Conservation (phyloP, 2,888 invertebrate genomes). For the Malthinus flaveolus region DNA sequence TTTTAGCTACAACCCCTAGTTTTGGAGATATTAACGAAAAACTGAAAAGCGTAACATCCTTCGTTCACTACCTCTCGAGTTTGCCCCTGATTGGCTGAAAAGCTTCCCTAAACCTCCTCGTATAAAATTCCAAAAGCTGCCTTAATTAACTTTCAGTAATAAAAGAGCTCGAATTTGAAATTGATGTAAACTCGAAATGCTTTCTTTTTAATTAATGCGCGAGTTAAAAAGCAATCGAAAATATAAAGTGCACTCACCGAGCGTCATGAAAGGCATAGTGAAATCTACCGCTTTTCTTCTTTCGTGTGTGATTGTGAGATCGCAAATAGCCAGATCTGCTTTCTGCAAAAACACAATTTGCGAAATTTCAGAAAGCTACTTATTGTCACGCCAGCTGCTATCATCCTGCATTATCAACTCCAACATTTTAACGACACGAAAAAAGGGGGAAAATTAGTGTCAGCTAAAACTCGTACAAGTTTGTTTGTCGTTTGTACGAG, state of each 20-base stretch:
- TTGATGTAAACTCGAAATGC: too few relatives aligned
- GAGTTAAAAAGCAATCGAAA: neutral
- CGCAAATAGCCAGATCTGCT: slow-evolving; percentile 94
- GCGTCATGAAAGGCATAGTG: slow-evolving; percentile 96
- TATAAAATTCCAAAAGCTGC: too few relatives aligned
- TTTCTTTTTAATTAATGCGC: too few relatives aligned
- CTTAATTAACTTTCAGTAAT: too few relatives aligned
- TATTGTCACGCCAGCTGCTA: slow-evolving; percentile 10
- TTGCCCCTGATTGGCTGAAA: too few relatives aligned
- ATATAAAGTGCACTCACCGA: slow-evolving; percentile 61
- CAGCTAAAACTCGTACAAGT: slow-evolving; percentile 11
- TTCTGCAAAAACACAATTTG: slow-evolving; percentile 63
- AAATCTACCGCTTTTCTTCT: slow-evolving; percentile 88
- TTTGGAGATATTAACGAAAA: too few relatives aligned
- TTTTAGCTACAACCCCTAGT: too few relatives aligned
- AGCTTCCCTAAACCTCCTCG: too few relatives aligned
- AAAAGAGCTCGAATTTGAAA: too few relatives aligned
- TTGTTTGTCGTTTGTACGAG: slow-evolving; percentile 15
- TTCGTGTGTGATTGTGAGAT: slow-evolving; percentile 92
- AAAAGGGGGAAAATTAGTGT: slow-evolving; percentile 20
- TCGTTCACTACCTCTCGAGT: too few relatives aligned
- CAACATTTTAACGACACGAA: slow-evolving; percentile 9
- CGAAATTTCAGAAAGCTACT: slow-evolving; percentile 2
- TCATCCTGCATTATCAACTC: slow-evolving; percentile 9
- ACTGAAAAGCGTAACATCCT: too few relatives aligned